Evolutionary conservation across 1,140 invertebrate genomes (phyloP), one percentile per base, ranked within the genome.

Genomic region (Drosophila trapezifrons): DNA sequence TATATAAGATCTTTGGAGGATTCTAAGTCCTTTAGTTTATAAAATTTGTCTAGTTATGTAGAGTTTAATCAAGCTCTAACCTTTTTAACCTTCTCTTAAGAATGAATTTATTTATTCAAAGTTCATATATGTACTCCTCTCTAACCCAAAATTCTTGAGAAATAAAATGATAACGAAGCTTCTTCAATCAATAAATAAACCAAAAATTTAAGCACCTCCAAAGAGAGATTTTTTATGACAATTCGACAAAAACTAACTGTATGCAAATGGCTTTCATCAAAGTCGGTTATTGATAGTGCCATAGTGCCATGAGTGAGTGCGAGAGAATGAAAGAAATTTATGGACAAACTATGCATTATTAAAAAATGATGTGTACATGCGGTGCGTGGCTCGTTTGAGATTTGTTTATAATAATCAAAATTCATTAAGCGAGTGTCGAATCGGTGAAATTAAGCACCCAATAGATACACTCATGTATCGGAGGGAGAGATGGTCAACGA

Each of bases 261-360:
- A 46, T 35, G 35, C 15, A 37, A 45, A 46, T 37, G 10, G 63
- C 20, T 45, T 46, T 66, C 57, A 63, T 63, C 56, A 66, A 29
- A 58, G 18, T 62, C 54, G 17, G 17, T 58, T 38, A 18, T 59
- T 12, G 22, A 12, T 32, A 65, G 56, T 18, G 35, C 42, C 43
- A 32, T 25, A 15, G 29, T 45, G 27, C 12, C 22, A 22, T 22
- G 35, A 52, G 22, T 55, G 46, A 13, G 22, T 40, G 45, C n/a
- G n/a, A 12, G 42, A 43, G 51, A 47, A 80, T 58, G 72, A 85
- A 90, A 84, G 79, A 90, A 90, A 90, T 90, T 90, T 90, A 90
- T 90, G 85, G 80, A 81, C 87, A 87, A 90, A 81, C 77, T 87
- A 84, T 84, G 87, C 87, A 87, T 90, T 90, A 90, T 90, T 90